A percentile compares a stretch with the other conserved stretches of the same genome.
Conservation (phyloP, 1,140 invertebrate species). For the Anagrus nilaparvatae region DNA sequence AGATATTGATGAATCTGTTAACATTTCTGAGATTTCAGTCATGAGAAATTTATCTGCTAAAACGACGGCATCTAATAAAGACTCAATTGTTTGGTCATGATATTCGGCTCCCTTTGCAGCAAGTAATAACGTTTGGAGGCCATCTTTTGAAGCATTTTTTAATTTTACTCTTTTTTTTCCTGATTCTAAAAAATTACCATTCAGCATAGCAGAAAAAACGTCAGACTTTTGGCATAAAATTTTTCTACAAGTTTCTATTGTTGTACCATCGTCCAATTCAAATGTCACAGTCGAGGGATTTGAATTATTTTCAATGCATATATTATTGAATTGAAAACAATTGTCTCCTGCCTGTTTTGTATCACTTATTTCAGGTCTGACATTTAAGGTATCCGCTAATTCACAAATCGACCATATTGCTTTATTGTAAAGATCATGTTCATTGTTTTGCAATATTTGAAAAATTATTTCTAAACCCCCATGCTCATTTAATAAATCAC, state of each 20-base stretch:
- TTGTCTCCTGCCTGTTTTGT: conserved; percentile 9
- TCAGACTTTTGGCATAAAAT: conserved; percentile 52
- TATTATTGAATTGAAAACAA: not conserved
- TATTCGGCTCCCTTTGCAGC: conserved; percentile 40
- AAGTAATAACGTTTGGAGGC: conserved; percentile 44
- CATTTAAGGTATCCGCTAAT: conserved; percentile 25
- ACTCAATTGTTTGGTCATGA: conserved; percentile 42
- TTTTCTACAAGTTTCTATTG: conserved; percentile 48
- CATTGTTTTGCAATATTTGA: conserved; percentile 18
- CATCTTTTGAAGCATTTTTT: conserved; percentile 45
- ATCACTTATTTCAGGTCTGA: conserved; percentile 21
- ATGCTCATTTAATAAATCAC: conserved; percentile 25
- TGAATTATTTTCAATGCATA: conserved; percentile 14
- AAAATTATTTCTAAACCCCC: conserved; percentile 33
- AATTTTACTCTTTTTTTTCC: conserved; percentile 45
- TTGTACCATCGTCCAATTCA: conserved; percentile 51
- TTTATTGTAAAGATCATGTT: conserved; percentile 26
- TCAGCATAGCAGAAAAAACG: conserved; percentile 54
- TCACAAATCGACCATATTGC: conserved; percentile 33
- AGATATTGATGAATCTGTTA: conserved; percentile 37
- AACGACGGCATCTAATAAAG: conserved; percentile 53
- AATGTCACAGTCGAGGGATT: conserved; percentile 44
- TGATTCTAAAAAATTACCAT: conserved; percentile 56
- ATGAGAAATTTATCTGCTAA: conserved; percentile 56
- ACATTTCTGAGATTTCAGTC: conserved; percentile 42